Evolutionary conservation across 2,888 invertebrate species (phyloP).

Genomic region (Luperina nickerlii): DNA sequence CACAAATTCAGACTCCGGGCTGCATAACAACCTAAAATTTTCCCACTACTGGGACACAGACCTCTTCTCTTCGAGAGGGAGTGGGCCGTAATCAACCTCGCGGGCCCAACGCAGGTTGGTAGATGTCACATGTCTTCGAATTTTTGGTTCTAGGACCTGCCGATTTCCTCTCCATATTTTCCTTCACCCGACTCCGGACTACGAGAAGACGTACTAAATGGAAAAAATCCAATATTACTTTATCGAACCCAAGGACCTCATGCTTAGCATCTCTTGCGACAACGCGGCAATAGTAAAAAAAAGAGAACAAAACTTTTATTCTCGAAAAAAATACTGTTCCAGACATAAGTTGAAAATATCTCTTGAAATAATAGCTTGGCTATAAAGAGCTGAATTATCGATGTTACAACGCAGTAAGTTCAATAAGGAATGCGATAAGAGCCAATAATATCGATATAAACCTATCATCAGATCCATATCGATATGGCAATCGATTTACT

Average conservation of each 20-base stretch:
- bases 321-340: not conserved
- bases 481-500: constrained; percentile 49
- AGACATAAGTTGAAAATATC: not conserved
- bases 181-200: too few relatives aligned
- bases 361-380: constrained; percentile 24
- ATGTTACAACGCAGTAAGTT: constrained; percentile 35
- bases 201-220: too few relatives aligned
- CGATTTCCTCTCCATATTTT: too few relatives aligned
- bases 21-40: too few relatives aligned
- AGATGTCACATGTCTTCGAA: too few relatives aligned
- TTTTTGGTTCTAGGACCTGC: too few relatives aligned
- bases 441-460: constrained; percentile 58
- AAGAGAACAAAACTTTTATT: not conserved
- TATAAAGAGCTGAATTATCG: constrained; percentile 39
- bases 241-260: not conserved
- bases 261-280: too few relatives aligned
- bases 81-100: too few relatives aligned
- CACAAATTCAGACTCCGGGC: too few relatives aligned
- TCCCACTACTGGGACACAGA: too few relatives aligned
- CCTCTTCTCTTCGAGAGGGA: too few relatives aligned
- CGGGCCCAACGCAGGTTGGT: too few relatives aligned
- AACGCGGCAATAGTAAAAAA: not conserved
- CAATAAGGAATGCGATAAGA: constrained; percentile 49
- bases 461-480: constrained; percentile 50
- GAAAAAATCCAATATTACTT: not conserved